Base-by-base conservation (phyloP, 2,888 invertebrate genomes). In the Hedychridium roseum region DNA sequence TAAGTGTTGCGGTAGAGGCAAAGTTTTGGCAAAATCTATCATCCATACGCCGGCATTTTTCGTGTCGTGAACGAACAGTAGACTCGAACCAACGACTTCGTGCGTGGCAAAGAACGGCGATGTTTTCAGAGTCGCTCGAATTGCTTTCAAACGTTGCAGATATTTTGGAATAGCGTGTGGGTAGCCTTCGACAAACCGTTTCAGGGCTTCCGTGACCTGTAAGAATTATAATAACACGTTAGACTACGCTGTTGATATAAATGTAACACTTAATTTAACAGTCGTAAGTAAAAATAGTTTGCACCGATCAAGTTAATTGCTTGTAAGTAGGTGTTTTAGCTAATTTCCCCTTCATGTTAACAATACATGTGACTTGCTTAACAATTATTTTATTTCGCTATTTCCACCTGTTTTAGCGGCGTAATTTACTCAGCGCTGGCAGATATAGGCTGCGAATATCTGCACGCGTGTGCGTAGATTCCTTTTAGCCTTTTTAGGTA, bases 21-120 rank as follows among this genome's bases (percentile, higher is more conserved):
- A 85, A 1, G 96, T 95, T 81, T 98, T 98, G 36, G 97, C 97
- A 76, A 98, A 98, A 80, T 98, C 97, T 61, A 98, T 98, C 82
- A 98, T 86, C 97, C 97, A 98, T 9, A 95, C 88, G 54, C 92
- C 92, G 18, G 95, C 93, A 74, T 88, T 90, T 60, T 86, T 85
- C 44, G 88, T 85, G 79, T 98, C 97, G 81, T 96, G 97, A 42
- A 98, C 94, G 77, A 98, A 94, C 46, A 98, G 85, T 48, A 98
- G 82, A 16, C 96, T 96, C 79, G 96, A 96, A 55, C 95, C 94
- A 66, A 96, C 94, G 37, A 97, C 84, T 84, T 98, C 97, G 80
- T 97, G 97, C 5, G 87, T 85, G 66, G 86, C 86, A 82, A 97
- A 97, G 83, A 97, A 98, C 50, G 88, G 85, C 3, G 97, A 97